These are phyloP conservation scores for Frankliniella fusca DNA, from an alignment of 2,888 invertebrate genomes.

Conservation along the genomic window DNA sequence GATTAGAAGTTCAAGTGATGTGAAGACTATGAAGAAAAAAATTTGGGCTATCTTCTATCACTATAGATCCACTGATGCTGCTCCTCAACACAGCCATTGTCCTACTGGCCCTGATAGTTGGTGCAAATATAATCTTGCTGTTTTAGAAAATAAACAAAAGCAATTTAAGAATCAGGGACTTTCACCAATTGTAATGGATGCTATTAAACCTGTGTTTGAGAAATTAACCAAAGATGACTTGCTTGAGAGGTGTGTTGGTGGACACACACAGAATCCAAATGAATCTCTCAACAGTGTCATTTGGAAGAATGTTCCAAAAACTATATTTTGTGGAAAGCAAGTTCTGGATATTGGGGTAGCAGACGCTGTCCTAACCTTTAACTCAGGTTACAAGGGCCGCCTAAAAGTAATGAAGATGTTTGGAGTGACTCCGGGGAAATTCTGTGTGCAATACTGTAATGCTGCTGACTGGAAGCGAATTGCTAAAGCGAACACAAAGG, in stretches of 20 bases:
- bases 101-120: conserved; percentile 7
- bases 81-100: background rate
- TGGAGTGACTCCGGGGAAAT: no score
- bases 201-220: no score
- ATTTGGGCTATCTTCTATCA: conserved; percentile 5
- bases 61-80: background rate
- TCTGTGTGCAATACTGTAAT: no score
- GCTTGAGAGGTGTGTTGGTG: conserved; percentile 32
- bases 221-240: conserved; percentile 23
- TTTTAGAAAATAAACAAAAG: background rate
- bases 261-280: conserved; percentile 32
- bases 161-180: no score
- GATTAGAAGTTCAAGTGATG: conserved; percentile 20
- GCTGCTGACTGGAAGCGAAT: no score
- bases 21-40: conserved; percentile 11
- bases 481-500: no score
- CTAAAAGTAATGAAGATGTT: no score
- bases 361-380: conserved; percentile 27
- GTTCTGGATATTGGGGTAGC: conserved; percentile 29
- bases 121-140: conserved; percentile 28
- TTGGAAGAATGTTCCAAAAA: conserved; percentile 29
- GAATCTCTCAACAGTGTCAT: conserved; percentile 31
- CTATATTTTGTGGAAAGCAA: conserved; percentile 18
- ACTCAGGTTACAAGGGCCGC: background rate
- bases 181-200: no score